phyloP scores from a whole-genome alignment of 2,797 vertebrate genomes.

The Lateolabrax maculatus region DNA sequence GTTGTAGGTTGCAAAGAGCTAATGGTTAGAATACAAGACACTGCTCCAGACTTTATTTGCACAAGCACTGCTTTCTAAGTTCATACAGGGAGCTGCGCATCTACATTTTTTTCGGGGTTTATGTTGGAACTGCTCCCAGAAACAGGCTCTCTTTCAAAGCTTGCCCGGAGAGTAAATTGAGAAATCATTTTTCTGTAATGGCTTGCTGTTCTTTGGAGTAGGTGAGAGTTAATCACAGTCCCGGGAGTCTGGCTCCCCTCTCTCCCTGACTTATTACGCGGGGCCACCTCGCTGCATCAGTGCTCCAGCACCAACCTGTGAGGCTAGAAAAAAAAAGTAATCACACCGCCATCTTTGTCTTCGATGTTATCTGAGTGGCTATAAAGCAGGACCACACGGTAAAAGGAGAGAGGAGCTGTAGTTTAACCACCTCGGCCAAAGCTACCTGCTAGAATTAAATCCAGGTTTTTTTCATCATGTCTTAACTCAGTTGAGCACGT shows the following conservation, averaged over 20 bases:
- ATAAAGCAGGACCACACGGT: conserved; percentile 30
- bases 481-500: conserved; percentile 4
- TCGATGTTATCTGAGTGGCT: conserved; percentile 48
- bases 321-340: conserved; percentile 55
- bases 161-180: conserved; percentile 70
- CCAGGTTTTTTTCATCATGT: conserved; percentile 8
- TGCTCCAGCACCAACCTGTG: conserved; percentile 34
- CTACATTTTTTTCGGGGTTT: conserved; percentile 71
- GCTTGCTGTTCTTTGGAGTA: conserved; percentile 67
- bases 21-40: conserved; percentile 54
- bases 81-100: conserved; percentile 52
- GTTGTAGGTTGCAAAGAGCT: conserved; percentile 20
- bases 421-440: not conserved
- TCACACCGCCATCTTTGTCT: conserved; percentile 45
- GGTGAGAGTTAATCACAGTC: conserved; percentile 69
- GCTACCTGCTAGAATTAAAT: conserved; percentile 33
- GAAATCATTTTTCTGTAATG: conserved; percentile 76
- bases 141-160: conserved; percentile 42
- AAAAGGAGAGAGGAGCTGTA: conserved; percentile 6
- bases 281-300: conserved; percentile 53
- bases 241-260: conserved; percentile 33
- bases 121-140: conserved; percentile 78
- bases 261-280: conserved; percentile 63
- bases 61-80: conserved; percentile 51
- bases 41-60: conserved; percentile 71